These are phyloP conservation scores for Drosophila yooni DNA, from an alignment of 2,888 invertebrate genomes.

Conservation along the genomic window DNA sequence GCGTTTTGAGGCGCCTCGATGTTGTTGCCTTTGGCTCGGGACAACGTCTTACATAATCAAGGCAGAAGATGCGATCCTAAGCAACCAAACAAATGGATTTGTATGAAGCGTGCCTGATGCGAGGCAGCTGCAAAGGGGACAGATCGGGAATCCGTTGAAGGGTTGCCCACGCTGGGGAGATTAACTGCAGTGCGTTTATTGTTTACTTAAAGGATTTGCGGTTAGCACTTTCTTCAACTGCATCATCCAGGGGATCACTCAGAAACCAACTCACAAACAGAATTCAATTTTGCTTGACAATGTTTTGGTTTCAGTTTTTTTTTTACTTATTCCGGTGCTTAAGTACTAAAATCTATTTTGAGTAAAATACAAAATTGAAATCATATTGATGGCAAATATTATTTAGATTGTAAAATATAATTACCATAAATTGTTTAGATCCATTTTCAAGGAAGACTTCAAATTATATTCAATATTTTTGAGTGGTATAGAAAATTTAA, in stretches of 20 bases:
- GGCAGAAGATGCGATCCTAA: constrained; percentile 60
- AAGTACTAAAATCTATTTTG: not conserved
- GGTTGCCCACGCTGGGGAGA: constrained; percentile 56
- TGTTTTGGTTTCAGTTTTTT: constrained; percentile 3
- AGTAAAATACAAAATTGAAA: not conserved
- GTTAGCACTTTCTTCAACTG: constrained; percentile 28
- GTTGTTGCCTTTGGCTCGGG: constrained; percentile 50
- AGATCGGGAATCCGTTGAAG: constrained; percentile 58
- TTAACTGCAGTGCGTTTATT: constrained; percentile 45
- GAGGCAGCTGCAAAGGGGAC: constrained; percentile 57
- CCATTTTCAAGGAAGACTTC: not conserved
- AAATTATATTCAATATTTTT: not conserved
- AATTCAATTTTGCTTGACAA: not conserved
- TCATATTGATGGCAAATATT: not conserved
- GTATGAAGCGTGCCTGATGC: constrained; percentile 75
- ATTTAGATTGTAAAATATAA: too few species aligned
- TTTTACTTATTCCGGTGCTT: not conserved
- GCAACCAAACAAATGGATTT: constrained; percentile 55
- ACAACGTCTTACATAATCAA: constrained; percentile 66
- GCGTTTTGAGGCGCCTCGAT: constrained; percentile 56
- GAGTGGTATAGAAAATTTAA: not conserved
- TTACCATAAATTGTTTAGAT: too few species aligned
- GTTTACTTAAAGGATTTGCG: constrained; percentile 68
- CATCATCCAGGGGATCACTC: constrained; percentile 3
- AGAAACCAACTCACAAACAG: not conserved